Percentiles rank a stretch among this genome's conserved stretches.
Evolutionary conservation across 2,888 invertebrate genomes (phyloP).

Genomic region (Acrobasis suavella): DNA sequence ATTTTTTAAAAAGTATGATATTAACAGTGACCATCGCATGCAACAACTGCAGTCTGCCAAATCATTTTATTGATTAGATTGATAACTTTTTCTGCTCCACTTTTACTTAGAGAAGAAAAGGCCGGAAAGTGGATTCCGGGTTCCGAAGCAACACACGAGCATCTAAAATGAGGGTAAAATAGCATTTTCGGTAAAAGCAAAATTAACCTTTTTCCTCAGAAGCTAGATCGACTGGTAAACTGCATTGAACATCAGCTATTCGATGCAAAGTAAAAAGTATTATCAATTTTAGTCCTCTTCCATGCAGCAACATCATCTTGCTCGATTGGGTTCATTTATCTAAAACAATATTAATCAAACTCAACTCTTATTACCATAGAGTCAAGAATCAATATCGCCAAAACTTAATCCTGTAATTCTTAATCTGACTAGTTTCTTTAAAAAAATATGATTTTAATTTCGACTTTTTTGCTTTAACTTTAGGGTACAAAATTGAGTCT

Average conservation of each 20-base stretch:
- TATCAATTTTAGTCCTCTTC: slow-evolving; percentile 64
- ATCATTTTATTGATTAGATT: no score
- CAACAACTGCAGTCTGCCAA: no score
- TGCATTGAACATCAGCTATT: slow-evolving; percentile 72
- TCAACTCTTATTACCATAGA: background rate
- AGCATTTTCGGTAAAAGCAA: slow-evolving; percentile 27
- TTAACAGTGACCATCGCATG: no score
- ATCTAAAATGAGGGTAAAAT: background rate
- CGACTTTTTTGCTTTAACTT: slow-evolving; percentile 7
- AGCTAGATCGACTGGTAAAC: slow-evolving; percentile 71
- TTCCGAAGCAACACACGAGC: background rate
- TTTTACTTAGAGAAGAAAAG: no score
- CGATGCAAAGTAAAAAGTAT: slow-evolving; percentile 72
- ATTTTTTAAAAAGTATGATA: no score
- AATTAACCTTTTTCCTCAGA: slow-evolving; percentile 71
- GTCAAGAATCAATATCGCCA: slow-evolving; percentile 12
- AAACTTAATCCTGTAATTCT: slow-evolving; percentile 15
- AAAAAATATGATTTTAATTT: slow-evolving; percentile 23
- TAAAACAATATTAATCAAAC: slow-evolving; percentile 38
- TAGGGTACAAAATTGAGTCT: slow-evolving; percentile 49
- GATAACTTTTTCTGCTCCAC: no score
- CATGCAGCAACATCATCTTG: slow-evolving; percentile 68
- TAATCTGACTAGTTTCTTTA: slow-evolving; percentile 15
- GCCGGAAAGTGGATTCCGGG: no score
- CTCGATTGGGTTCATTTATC: slow-evolving; percentile 75